Base-by-base conservation (phyloP, 1,140 invertebrate species). In the Platyura marginata region DNA sequence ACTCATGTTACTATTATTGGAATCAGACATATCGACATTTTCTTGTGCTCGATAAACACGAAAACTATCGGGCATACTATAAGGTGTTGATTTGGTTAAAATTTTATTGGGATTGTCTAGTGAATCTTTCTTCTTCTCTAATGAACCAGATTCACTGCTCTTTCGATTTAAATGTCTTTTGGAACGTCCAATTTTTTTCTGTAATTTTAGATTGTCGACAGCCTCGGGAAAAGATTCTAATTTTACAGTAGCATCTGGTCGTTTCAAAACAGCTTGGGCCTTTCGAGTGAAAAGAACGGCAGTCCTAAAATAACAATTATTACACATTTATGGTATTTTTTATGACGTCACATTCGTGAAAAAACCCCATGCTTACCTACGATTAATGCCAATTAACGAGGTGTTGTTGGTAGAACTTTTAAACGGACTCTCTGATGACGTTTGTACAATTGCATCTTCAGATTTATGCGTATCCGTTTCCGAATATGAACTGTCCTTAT, bases 241-340 rank as follows among this genome's bases (percentile, higher is more conserved):
- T 54, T 45, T 52, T 40, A 49, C 52, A n/a, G 58, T 52, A 23
- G 46, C 43, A 38, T 64, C 62, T 6, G 66, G 64, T 45, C 63
- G 56, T 41, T 65, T 67, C 8, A 65, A 53, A 16, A 63, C 68
- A 43, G 61, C 66, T 64, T 54, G 71, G 0, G 74, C 73, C 59
- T 89, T 88, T 33, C 81, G 71, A 2, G 81, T 84, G 48, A 88
- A 80, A 4, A 88, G 56, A 29, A 88, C 81, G n/a, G 82, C 78
- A 16, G 81, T 88, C 52, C 84, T 60, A n/a, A 15, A 46, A 37
- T 25, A n/a, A 32, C n/a, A n/a, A n/a, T n/a, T n/a, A n/a, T n/a
- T n/a, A n/a, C n/a, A n/a, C n/a, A n/a, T n/a, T n/a, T n/a, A n/a
- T n/a, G n/a, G n/a, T n/a, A n/a, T n/a, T n/a, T n/a, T n/a, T n/a